Evolutionary conservation across 2,113 vertebrate genomes (phyloP), one percentile per base, ranked within the genome.

Genomic region (Puntigrus tetrazona): DNA sequence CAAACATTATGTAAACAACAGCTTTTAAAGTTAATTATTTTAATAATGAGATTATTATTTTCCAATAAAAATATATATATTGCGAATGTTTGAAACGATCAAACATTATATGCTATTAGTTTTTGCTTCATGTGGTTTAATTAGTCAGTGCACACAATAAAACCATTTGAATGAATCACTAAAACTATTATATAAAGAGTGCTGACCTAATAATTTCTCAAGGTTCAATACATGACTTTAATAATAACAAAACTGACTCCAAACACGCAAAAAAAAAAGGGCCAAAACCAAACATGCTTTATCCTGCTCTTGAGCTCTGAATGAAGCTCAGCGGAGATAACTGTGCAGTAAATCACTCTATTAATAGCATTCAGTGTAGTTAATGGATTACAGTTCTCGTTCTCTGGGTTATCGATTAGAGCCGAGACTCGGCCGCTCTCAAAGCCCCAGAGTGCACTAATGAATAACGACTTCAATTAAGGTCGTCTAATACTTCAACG

Each of bases 391-490:
- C 77, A 55, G 45, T 72, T 47, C 61, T 69, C 81, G 74, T 61
- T 45, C 47, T 76, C 57, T 27, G 34, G 59, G 55, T 79, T 86
- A 85, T 87, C 74, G 83, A 88, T 86, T 82, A 65, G 8, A 22
- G 36, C 59, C 5, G 25, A 67, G 43, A 25, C 27, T 72, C 31
- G 50, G 8, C 34, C 8, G 34, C 36, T 47, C 43, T 47, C 36
- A 72, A 84, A 67, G 25, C 85, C 55, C 67, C 59, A 75, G 73
- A 25, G 73, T 74, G 65, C 38, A 67, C 36, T 83, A 70, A 84
- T 78, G 65, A 88, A 84, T 86, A 50, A 78, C 34, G 65, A 38
- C 72, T 70, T 83, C 31, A 63, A 85, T 76, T 87, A 65, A 86
- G 74, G 50, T 38, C 16, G 59, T 69, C 82, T 20, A 81, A 65